Conservation (phyloP, 2,113 vertebrate species). For the Mormoops blainvillei region DNA sequence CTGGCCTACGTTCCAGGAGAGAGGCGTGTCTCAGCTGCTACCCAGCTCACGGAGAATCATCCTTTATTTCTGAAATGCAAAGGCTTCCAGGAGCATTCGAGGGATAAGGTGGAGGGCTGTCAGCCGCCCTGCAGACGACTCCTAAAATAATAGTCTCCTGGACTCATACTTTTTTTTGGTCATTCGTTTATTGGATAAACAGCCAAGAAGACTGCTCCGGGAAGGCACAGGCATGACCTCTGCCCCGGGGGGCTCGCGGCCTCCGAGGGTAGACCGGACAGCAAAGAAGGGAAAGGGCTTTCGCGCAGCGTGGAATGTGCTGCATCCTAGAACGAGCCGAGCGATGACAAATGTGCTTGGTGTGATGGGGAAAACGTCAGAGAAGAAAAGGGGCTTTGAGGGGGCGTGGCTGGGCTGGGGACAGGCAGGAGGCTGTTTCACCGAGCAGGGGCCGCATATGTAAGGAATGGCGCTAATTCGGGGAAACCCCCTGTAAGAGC, state of each 20-base stretch:
- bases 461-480: rapidly evolving
- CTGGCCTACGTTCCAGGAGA: background rate
- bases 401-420: background rate
- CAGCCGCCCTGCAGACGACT: rapidly evolving
- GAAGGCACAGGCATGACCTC: background rate
- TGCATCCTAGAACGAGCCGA: background rate
- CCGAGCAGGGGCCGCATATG: background rate
- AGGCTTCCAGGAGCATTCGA: rapidly evolving
- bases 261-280: background rate
- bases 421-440: no score
- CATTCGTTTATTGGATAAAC: background rate
- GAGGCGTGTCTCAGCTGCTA: rapidly evolving
- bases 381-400: background rate
- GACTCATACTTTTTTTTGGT: background rate
- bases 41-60: background rate
- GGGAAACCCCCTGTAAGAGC: background rate
- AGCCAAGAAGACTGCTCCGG: background rate
- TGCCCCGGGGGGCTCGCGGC: rapidly evolving
- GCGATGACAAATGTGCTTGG: background rate
- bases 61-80: background rate
- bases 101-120: background rate
- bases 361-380: no score
- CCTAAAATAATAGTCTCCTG: background rate
- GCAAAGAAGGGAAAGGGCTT: background rate
- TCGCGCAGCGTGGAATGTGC: no score